Evolutionary conservation across 1,140 invertebrate genomes (phyloP), one percentile per base, ranked within the genome.

Genomic region (Megalonaias nervosa): DNA sequence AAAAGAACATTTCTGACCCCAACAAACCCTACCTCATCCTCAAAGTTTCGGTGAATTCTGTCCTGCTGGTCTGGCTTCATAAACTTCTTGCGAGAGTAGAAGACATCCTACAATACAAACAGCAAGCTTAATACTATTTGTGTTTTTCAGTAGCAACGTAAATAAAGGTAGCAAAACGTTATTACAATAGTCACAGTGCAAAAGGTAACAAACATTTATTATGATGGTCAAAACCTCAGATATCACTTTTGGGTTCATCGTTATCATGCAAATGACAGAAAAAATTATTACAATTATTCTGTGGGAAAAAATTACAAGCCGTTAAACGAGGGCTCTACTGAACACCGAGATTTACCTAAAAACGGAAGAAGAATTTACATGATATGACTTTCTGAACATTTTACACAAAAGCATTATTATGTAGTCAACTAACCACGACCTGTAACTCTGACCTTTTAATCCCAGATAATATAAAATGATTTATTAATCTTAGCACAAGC

Each of bases 21-120:
- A 48, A 6, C 6, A 48, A 4, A 48, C 31, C 31, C 61, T 26
- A 98, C 96, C 93, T 99, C 97, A 81, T 96, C 94, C 84, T 97
- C 95, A 90, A 99, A 99, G 81, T 94, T 94, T 79, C 94, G 93
- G 91, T 99, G 96, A 9, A 96, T 95, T 58, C 93, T 91, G 65
- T 95, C 93, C 91, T 99, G 98, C 11, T 98, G 92, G 82, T 98
- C 95, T 2, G 98, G 98, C 31, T 95, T 92, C 77, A 97, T 95
- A 89, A 98, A 99, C 90, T 99, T 99, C 90, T 99, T 98, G 4
- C 97, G 93, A 0, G 98, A 99, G 89, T 99, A 99, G 92, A 98
- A 99, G 59, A 99, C 92, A 91, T 98, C 96, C 93, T 97, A 93
- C 60, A 94, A 93, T 72, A 87, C 79, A 81, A 82, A 82, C 61